Conservation (phyloP, 2,888 invertebrate species). For the Ornithoptera priamus region DNA sequence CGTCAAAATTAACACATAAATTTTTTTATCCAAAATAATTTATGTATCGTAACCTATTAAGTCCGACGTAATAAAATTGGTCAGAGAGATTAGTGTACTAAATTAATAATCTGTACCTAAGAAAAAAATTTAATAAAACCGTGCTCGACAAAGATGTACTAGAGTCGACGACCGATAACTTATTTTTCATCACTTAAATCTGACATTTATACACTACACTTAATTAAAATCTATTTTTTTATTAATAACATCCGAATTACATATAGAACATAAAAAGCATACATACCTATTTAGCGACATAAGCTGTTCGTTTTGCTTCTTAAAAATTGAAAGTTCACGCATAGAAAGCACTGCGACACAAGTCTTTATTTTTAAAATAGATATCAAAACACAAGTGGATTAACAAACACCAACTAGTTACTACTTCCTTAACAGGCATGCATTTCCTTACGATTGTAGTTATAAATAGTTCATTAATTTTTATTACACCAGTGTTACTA, state of each 20-base stretch:
- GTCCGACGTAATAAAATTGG: background rate
- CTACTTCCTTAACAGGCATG: background rate
- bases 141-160: background rate
- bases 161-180: background rate
- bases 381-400: background rate
- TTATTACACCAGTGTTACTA: background rate
- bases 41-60: background rate
- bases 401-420: background rate
- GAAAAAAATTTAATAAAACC: background rate
- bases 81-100: background rate
- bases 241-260: too few relatives aligned
- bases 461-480: background rate
- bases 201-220: background rate
- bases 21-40: background rate
- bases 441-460: too few relatives aligned
- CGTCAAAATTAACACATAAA: background rate
- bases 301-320: too few relatives aligned
- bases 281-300: background rate
- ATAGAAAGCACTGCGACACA: background rate
- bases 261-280: background rate
- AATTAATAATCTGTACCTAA: background rate
- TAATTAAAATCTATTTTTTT: too few relatives aligned
- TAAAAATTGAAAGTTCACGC: background rate
- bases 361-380: background rate
- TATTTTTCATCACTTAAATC: background rate